phyloP scores from a whole-genome alignment of 2,113 vertebrate genomes.

The Piprites chloris region DNA sequence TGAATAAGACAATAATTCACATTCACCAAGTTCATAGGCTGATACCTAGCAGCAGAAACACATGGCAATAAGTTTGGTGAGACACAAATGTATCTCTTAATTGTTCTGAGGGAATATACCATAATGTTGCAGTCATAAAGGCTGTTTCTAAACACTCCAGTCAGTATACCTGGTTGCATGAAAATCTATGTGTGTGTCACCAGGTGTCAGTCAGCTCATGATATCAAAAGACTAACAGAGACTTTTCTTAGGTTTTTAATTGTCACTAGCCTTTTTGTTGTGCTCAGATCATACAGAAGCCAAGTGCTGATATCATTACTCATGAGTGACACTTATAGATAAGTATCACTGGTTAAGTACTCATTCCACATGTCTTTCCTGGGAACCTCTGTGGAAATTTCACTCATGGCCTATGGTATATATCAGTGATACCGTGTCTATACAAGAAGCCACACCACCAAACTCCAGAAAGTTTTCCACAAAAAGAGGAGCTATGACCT shows the following conservation, averaged over 20 bases:
- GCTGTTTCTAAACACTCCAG: not conserved
- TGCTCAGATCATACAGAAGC: not conserved
- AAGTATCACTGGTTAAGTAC: not conserved
- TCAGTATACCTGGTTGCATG: not conserved
- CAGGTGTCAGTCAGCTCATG: not conserved
- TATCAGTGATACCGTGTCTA: not conserved
- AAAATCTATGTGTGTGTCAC: not conserved
- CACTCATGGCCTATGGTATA: not conserved
- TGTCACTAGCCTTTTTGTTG: not conserved
- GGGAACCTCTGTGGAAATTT: not conserved
- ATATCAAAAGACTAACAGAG: not conserved
- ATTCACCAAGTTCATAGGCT: not conserved
- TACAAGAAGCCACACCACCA: not conserved
- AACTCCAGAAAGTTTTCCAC: not conserved
- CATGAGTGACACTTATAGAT: not conserved
- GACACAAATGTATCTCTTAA: accelerated
- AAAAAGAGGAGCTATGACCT: not conserved
- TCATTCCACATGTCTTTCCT: not conserved
- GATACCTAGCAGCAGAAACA: not conserved
- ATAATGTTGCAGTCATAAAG: not conserved
- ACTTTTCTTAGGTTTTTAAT: not conserved
- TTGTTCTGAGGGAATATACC: not conserved
- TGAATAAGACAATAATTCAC: not conserved
- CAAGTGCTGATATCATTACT: not conserved
- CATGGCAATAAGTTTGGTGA: accelerated